Percentiles rank a stretch among this genome's conserved stretches.
Conservation (phyloP, 53 echinoderm and acorn worm genomes). For the Patiria pectinifera region DNA sequence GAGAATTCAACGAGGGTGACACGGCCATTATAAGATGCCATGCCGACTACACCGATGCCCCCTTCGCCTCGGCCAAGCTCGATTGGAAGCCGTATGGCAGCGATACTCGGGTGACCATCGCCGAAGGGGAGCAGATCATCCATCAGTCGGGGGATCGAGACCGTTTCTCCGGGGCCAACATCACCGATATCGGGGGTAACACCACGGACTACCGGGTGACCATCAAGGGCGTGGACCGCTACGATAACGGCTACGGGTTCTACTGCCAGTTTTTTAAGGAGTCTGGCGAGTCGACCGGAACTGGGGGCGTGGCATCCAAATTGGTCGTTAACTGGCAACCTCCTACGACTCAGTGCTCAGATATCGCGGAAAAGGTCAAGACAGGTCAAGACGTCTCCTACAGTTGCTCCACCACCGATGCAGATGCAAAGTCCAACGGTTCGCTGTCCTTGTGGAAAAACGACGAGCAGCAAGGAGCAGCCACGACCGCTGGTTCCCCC, state of each 20-base stretch:
- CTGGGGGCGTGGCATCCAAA: background rate
- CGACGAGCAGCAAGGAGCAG: background rate
- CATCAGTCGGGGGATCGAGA: background rate
- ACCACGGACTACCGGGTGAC: conserved; percentile 27
- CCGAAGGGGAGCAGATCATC: background rate
- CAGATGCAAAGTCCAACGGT: conserved; percentile 7
- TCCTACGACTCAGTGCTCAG: background rate
- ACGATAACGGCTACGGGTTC: conserved; percentile 9
- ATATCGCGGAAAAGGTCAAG: background rate
- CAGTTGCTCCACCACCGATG: background rate
- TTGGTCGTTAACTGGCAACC: conserved; percentile 1
- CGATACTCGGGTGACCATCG: background rate
- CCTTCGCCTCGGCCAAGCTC: background rate
- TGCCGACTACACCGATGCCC: background rate
- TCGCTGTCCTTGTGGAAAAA: conserved; percentile 29
- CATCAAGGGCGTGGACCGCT: conserved; percentile 16
- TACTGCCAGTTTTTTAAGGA: background rate
- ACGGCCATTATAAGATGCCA: conserved; percentile 17
- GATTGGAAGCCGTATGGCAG: background rate
- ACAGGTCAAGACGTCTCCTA: background rate
- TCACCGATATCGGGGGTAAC: conserved; percentile 12
- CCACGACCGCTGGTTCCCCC: background rate
- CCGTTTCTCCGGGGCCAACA: conserved; percentile 9
- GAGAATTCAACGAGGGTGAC: conserved; percentile 15
- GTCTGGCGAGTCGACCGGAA: background rate